Evolutionary conservation across 1,140 invertebrate species (phyloP).

Genomic region (Papilio polytes): DNA sequence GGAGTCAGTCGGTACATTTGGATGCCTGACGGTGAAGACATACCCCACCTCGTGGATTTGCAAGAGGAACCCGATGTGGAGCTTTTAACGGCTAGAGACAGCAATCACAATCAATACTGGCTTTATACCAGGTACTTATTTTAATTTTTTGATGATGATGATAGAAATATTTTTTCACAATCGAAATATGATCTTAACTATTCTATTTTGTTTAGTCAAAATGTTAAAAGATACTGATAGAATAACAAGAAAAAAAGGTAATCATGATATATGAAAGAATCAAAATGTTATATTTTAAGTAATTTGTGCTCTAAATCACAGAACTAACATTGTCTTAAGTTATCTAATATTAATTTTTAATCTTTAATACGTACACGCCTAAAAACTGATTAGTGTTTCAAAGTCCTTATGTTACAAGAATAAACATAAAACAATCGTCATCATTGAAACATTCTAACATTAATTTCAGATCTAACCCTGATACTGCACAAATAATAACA

Average conservation of each 20-base stretch:
- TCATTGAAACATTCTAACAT: neutral
- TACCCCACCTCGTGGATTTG: conserved; percentile 60
- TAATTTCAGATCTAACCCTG: conserved; percentile 56
- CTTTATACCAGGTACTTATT: conserved; percentile 61
- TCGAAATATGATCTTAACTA: too few species aligned
- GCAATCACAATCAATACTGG: conserved; percentile 66
- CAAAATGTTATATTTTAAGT: neutral
- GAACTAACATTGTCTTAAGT: too few species aligned
- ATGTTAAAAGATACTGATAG: too few species aligned
- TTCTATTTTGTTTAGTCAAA: too few species aligned
- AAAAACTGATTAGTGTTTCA: too few species aligned
- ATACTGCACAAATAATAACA: conserved; percentile 52
- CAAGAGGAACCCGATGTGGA: conserved; percentile 51
- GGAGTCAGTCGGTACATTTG: conserved; percentile 68
- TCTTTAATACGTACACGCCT: too few species aligned
- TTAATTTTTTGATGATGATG: conserved; percentile 27
- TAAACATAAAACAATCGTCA: neutral
- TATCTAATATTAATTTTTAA: neutral
- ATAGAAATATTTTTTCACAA: too few species aligned
- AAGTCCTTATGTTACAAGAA: neutral
- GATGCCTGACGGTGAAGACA: conserved; percentile 65
- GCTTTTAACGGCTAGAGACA: conserved; percentile 50
- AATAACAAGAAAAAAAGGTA: too few species aligned
- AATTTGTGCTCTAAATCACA: neutral
- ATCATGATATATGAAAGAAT: neutral